Evolutionary conservation across 2,888 invertebrate species (phyloP).

Genomic region (Cephonodes hylas): DNA sequence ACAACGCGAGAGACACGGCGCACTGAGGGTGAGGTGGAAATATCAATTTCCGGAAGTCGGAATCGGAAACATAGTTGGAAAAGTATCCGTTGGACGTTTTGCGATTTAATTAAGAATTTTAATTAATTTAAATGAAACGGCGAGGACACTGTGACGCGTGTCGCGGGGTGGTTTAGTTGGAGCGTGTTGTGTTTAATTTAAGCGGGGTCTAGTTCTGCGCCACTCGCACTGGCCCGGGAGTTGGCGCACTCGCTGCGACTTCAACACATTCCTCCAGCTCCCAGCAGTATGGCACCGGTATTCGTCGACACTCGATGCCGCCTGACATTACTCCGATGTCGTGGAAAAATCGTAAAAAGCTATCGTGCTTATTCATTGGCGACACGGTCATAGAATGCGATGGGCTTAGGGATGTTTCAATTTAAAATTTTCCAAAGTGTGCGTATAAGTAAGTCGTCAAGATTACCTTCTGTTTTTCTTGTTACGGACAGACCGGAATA

Average conservation of each 20-base stretch:
- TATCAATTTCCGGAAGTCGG: slow-evolving; percentile 21
- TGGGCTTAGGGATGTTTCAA: too few species aligned
- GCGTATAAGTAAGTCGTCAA: too few species aligned
- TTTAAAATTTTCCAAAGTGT: too few species aligned
- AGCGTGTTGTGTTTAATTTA: slow-evolving; percentile 14
- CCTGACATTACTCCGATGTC: too few species aligned
- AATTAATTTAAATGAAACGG: slow-evolving; percentile 44
- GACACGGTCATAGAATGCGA: too few species aligned
- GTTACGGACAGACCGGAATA: too few species aligned
- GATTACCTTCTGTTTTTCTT: too few species aligned
- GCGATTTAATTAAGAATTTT: slow-evolving; percentile 54
- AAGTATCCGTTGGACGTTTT: slow-evolving; percentile 31
- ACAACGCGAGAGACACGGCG: neutral
- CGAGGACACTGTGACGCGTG: slow-evolving; percentile 21
- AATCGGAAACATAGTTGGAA: slow-evolving; percentile 21
- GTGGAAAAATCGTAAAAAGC: too few species aligned
- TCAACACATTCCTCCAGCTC: too few species aligned
- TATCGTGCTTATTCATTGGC: too few species aligned
- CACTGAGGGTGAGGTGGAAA: slow-evolving; percentile 18
- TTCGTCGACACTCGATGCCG: too few species aligned
- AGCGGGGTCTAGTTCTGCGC: neutral
- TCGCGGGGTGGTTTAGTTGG: slow-evolving; percentile 16
- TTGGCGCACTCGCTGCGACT: neutral
- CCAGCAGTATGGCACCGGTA: too few species aligned
- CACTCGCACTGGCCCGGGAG: neutral